These are phyloP conservation scores for Caenorhabditis becei DNA, from an alignment of 2,888 invertebrate species.

Conservation along the genomic window DNA sequence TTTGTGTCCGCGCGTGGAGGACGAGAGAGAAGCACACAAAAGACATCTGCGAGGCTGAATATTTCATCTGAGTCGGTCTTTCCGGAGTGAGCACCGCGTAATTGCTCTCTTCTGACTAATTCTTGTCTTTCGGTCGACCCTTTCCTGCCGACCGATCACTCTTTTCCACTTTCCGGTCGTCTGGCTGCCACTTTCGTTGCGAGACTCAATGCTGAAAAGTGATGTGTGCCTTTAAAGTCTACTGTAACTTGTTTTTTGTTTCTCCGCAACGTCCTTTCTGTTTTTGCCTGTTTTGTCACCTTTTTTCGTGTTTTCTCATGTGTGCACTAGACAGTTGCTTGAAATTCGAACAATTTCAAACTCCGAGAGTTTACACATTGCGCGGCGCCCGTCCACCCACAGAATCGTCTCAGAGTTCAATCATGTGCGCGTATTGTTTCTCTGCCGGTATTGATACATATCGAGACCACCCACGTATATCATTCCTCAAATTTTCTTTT, in stretches of 20 bases:
- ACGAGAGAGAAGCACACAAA: constrained; percentile 13
- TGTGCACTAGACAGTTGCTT: background rate
- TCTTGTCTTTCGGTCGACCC: background rate
- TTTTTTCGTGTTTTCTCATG: background rate
- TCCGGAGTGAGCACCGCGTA: constrained; percentile 12
- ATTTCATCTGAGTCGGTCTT: constrained; percentile 15
- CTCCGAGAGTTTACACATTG: constrained; percentile 13
- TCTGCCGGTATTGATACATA: constrained; percentile 8
- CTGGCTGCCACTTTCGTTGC: background rate
- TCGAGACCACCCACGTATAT: constrained; percentile 23
- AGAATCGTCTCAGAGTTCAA: background rate
- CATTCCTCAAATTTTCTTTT: constrained; percentile 7
- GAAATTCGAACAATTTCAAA: constrained; percentile 1
- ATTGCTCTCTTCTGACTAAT: constrained; percentile 29
- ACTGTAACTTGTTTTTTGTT: background rate
- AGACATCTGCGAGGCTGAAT: constrained; percentile 14
- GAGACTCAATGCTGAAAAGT: background rate
- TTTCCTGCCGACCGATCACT: background rate
- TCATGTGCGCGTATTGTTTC: constrained; percentile 6
- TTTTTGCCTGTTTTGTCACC: background rate
- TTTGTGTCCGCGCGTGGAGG: constrained; percentile 4
- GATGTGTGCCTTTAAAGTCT: constrained; percentile 7
- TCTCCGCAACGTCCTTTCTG: background rate
- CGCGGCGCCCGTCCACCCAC: constrained; percentile 8
- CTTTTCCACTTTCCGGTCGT: constrained; percentile 1